phyloP scores from a whole-genome alignment of 1,140 invertebrate species.

The Heliconius nattereri region DNA sequence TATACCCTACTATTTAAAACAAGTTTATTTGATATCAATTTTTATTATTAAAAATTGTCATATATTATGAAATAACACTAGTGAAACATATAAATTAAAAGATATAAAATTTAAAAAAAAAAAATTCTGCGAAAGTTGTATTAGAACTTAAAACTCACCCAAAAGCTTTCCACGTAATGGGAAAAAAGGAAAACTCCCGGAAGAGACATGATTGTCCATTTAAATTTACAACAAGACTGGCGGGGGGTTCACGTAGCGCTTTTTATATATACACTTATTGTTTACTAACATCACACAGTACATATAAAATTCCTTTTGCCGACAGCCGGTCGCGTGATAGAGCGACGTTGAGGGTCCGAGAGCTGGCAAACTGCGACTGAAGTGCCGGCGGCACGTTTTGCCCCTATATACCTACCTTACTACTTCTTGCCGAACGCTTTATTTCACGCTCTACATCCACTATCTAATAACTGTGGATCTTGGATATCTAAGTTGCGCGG shows the following conservation, averaged over 20 bases:
- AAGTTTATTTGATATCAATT: background rate
- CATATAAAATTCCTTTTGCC: slow-evolving; percentile 63
- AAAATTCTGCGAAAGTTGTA: background rate
- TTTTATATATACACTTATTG: slow-evolving; percentile 77
- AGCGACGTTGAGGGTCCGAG: slow-evolving; percentile 44
- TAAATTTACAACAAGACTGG: slow-evolving; percentile 63
- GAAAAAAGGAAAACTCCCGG: slow-evolving; percentile 73
- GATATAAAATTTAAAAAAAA: background rate
- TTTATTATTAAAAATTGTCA: background rate
- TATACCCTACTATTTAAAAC: background rate
- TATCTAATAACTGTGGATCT: slow-evolving; percentile 70
- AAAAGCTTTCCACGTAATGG: slow-evolving; percentile 74
- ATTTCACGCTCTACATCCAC: slow-evolving; percentile 77
- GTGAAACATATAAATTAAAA: background rate
- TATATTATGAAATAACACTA: background rate
- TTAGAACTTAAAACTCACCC: slow-evolving; percentile 59
- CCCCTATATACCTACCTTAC: slow-evolving; percentile 71
- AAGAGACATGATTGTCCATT: slow-evolving; percentile 68
- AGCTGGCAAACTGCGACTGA: slow-evolving; percentile 57
- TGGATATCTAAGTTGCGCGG: slow-evolving; percentile 18
- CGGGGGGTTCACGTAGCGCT: slow-evolving; percentile 51
- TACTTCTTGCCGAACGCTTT: slow-evolving; percentile 70
- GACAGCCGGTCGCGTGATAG: slow-evolving; percentile 44
- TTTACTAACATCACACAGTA: slow-evolving; percentile 76
- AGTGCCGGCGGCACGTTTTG: slow-evolving; percentile 48